Percentiles rank a stretch among this genome's conserved stretches.
Evolutionary conservation across 1,140 invertebrate genomes (phyloP).

Genomic region (Drosophila kepulauana): DNA sequence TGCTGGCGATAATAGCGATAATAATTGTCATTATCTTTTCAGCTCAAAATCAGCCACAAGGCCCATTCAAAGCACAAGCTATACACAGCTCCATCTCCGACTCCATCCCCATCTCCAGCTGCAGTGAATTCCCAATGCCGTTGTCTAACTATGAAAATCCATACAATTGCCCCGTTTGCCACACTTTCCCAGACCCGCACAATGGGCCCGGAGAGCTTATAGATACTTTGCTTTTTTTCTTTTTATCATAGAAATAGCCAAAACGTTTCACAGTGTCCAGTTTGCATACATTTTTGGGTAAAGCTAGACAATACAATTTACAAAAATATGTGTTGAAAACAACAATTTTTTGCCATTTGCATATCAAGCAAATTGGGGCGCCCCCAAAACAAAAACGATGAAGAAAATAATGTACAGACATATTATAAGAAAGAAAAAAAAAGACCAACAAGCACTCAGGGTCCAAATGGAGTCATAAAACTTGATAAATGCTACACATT

Average conservation of each 20-base stretch:
- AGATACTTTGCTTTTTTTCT: conserved; percentile 28
- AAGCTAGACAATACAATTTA: conserved; percentile 66
- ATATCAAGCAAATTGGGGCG: conserved; percentile 69
- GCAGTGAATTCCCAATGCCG: conserved; percentile 17
- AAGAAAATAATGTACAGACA: not conserved
- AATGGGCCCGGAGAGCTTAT: conserved; percentile 56
- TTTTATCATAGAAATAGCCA: conserved; percentile 54
- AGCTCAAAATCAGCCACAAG: conserved; percentile 60
- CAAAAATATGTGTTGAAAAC: conserved; percentile 79
- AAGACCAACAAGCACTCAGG: conserved; percentile 31
- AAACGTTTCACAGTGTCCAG: conserved; percentile 60
- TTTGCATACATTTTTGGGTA: conserved; percentile 64
- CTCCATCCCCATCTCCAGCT: not conserved
- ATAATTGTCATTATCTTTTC: conserved; percentile 83
- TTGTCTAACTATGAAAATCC: conserved; percentile 58
- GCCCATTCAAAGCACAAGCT: conserved; percentile 8
- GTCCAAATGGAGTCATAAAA: conserved; percentile 74
- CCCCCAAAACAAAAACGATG: not conserved
- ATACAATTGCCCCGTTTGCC: conserved; percentile 54
- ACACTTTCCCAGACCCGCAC: conserved; percentile 76
- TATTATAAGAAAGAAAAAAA: conserved; percentile 10
- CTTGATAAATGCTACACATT: conserved; percentile 70
- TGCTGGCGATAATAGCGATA: conserved; percentile 83
- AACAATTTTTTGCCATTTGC: conserved; percentile 68
- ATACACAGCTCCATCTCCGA: not conserved